Evolutionary conservation across 2,113 vertebrate genomes (phyloP), one percentile per base, ranked within the genome.

Genomic region (Triplophysa tibetana): DNA sequence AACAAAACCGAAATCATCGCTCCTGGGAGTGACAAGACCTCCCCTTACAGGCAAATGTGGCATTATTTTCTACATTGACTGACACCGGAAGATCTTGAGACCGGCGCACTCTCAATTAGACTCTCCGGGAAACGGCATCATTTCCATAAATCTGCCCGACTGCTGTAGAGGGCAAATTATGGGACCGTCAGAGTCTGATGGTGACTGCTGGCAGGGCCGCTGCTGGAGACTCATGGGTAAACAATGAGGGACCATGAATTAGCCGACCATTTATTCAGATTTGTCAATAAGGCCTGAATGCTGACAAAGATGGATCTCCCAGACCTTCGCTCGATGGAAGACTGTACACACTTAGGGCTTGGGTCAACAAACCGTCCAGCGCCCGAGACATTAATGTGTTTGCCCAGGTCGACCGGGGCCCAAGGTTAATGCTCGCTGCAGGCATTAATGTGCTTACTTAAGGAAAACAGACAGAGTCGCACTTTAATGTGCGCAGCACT

Each of bases 211-310:
- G 70, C 85, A 29, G 80, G 43, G 48, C 24, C 8, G 33, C 56
- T 11, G 38, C 23, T 16, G 9, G 62, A 77, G 48, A 50, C 23
- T 23, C 23, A 33, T 62, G 66, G 52, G 66, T 74, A 72, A 69
- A 79, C 50, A 77, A 43, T 14, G 67, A 38, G 16, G 70, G 50
- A 80, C 79, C 29, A 16, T 54, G 33, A 70, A 81, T 86, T 85
- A 86, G 81, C 67, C 66, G 45, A 75, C 58, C 69, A 75, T 83
- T 87, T 82, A 84, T 85, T 83, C 79, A 80, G 79, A 84, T 41
- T 16, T 77, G 78, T 81, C 83, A 85, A 78, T 81, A 86, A 60
- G 16, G 79, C 61, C 63, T 73, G 76, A 81, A 83, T 79, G 48
- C 76, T 65, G 60, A 61, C 24, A 77, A 43, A 61, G 75, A 81